Evolutionary conservation across 2,113 vertebrate genomes (phyloP).

Genomic region (Psephotus haematonotus): DNA sequence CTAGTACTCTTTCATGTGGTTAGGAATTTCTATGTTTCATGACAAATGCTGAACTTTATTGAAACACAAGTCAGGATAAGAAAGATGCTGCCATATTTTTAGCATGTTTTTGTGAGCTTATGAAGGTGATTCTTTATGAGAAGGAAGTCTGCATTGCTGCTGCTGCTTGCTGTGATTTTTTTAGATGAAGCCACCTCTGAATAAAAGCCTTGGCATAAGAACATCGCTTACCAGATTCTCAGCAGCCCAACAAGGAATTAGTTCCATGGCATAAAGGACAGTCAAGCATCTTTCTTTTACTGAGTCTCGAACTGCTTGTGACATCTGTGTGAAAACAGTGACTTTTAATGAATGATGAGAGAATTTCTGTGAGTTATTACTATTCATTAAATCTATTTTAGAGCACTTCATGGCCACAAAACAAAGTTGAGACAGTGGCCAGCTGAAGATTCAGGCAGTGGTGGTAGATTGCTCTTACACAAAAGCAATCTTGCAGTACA

Average conservation of each 20-base stretch:
- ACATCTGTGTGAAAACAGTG: not conserved
- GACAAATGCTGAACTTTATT: not conserved
- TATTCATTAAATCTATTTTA: not conserved
- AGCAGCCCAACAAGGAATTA: not conserved
- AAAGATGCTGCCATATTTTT: accelerated
- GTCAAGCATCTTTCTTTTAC: not conserved
- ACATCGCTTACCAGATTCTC: not conserved
- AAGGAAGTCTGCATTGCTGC: not conserved
- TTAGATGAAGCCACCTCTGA: not conserved
- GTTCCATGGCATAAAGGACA: not conserved
- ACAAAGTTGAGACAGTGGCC: not conserved
- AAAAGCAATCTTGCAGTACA: not conserved
- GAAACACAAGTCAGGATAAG: not conserved
- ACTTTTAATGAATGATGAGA: not conserved
- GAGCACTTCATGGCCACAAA: not conserved
- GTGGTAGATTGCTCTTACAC: not conserved
- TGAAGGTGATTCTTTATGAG: not conserved
- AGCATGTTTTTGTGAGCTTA: not conserved
- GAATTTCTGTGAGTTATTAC: not conserved
- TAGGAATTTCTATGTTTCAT: not conserved
- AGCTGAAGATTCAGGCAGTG: not conserved
- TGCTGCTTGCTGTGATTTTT: not conserved
- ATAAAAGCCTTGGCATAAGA: not conserved
- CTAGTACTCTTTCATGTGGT: not conserved
- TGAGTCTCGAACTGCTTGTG: not conserved